Evolutionary conservation across 1,140 invertebrate species (phyloP).

Genomic region (Wiebesia pumilae): DNA sequence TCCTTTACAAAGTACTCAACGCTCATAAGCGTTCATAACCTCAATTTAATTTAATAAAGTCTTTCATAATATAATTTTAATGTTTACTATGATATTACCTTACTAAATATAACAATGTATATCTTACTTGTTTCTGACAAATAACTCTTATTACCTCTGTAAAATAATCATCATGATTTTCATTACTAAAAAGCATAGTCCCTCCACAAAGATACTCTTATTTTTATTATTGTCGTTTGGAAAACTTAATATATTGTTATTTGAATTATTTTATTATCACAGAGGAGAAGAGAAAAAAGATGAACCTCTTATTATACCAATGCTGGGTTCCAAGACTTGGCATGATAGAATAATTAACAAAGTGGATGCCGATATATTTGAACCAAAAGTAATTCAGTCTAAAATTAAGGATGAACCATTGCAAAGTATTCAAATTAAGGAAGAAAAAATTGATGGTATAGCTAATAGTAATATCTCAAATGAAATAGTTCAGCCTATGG

Average conservation of each 20-base stretch:
- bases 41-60: slow-evolving; percentile 21
- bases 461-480: slow-evolving; percentile 53
- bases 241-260: not conserved
- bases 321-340: slow-evolving; percentile 73
- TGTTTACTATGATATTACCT: slow-evolving; percentile 27
- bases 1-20: not conserved
- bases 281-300: slow-evolving; percentile 76
- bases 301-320: slow-evolving; percentile 79
- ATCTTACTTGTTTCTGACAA: too few relatives aligned
- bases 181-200: too few relatives aligned
- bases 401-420: slow-evolving; percentile 37
- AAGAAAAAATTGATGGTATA: slow-evolving; percentile 49
- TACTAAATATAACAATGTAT: not conserved
- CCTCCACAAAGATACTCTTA: too few relatives aligned
- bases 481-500: slow-evolving; percentile 11
- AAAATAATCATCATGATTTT: too few relatives aligned
- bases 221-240: too few relatives aligned
- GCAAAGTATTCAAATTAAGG: slow-evolving; percentile 54
- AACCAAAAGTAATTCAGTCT: slow-evolving; percentile 52
- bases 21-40: slow-evolving; percentile 51
- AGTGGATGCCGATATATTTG: slow-evolving; percentile 69
- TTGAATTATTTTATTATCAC: slow-evolving; percentile 27
- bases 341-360: slow-evolving; percentile 69
- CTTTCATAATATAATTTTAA: not conserved
- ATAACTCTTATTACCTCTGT: too few relatives aligned